Evolutionary conservation across 2,888 invertebrate species (phyloP), one percentile per base, ranked within the genome.

Genomic region (Synergus umbraculus): DNA sequence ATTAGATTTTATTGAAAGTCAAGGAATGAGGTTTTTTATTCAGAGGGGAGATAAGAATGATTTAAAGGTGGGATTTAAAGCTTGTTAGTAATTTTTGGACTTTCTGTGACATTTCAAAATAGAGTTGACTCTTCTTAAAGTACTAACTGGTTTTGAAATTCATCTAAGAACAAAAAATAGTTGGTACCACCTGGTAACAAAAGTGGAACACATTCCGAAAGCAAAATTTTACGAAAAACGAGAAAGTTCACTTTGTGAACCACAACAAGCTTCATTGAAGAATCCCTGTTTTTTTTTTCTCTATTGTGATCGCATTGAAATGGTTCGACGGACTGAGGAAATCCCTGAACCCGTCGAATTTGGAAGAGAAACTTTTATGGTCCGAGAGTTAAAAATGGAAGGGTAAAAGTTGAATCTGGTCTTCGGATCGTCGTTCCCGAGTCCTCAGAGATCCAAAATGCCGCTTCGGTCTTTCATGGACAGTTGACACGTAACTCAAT

Each of bases 401-500:
- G 80, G 82, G 83, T 84, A 81, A 84, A 83, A 81, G 81, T 76
- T 77, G 81, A 82, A 84, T 83, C 84, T 83, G 78, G 78, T 82
- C 83, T 82, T 73, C 76, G 81, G 82, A 83, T 85, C 81, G 86
- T 83, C 80, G 84, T 77, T 79, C 81, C 77, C 64, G 81, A 79
- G 69, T 79, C 81, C 80, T 80, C 79, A 83, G 66, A 82, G 85
- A 84, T 83, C 82, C 84, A 77, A 84, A 79, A 78, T 73, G 83
- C 85, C 84, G 83, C 82, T 83, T 78, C 76, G 79, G 64, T 81
- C 79, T 73, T 65, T 81, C 81, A 79, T 81, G 83, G 79, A 83
- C 85, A 87, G 86, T 89, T 87, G 90, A 90, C 89, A 88, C 90
- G 91, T 91, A 91, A 91, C 90, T 90, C 90, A 87, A 89, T 90